phyloP scores from a whole-genome alignment of 2,113 vertebrate genomes.

The Cranoglanis bouderius region DNA sequence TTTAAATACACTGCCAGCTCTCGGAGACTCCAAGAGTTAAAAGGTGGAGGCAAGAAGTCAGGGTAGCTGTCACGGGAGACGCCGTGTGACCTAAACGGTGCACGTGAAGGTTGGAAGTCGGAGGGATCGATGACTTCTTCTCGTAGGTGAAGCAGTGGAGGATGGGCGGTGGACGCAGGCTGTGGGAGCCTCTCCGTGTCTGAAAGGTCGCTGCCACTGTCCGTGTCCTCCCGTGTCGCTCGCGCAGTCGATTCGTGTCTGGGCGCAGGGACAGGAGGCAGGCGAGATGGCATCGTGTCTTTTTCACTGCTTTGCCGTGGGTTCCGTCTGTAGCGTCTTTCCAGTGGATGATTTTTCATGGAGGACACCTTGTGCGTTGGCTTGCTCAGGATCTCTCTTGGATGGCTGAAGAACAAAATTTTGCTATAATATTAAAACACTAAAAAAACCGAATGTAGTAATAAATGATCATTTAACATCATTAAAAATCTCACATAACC shows the following conservation, averaged over 20 bases:
- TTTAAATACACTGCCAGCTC: conserved; percentile 78
- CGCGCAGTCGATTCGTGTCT: conserved; percentile 35
- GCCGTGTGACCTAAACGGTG: conserved; percentile 41
- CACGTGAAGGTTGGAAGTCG: conserved; percentile 53
- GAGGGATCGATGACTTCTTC: conserved; percentile 78
- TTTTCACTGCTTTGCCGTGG: neutral
- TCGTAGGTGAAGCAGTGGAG: conserved; percentile 81
- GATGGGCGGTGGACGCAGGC: conserved; percentile 65
- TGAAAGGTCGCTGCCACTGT: conserved; percentile 86
- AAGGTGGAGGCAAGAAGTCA: conserved; percentile 87
- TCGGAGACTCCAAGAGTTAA: conserved; percentile 84
- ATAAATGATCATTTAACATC: neutral
- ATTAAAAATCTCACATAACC: conserved; percentile 25
- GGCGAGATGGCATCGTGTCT: conserved; percentile 42
- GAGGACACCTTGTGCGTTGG: conserved; percentile 29
- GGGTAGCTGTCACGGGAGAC: conserved; percentile 71
- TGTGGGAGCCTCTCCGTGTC: conserved; percentile 80
- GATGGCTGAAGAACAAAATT: conserved; percentile 8
- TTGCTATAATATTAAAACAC: neutral
- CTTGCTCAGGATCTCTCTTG: conserved; percentile 36
- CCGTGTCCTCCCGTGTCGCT: conserved; percentile 65
- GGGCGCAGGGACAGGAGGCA: conserved; percentile 15
- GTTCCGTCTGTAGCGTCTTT: conserved; percentile 13
- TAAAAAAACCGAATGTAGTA: neutral
- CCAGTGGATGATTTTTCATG: neutral